Conservation (phyloP, 2,888 invertebrate species). For the Ophion obscuratus region DNA sequence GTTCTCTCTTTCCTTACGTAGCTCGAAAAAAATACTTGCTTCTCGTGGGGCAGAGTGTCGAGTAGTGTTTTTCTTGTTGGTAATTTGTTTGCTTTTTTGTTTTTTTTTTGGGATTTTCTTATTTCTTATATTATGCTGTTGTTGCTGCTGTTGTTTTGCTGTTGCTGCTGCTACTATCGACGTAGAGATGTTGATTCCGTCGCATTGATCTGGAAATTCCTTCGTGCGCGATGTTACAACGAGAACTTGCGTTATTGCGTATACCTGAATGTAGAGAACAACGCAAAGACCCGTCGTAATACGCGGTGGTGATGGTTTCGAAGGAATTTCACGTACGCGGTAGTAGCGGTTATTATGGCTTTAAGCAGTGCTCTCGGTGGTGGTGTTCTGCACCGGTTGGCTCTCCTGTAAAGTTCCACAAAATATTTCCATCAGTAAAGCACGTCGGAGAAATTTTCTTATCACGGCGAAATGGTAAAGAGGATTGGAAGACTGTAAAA, state of each 20-base stretch:
- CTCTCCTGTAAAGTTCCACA: slow-evolving; percentile 83
- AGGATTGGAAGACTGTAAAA: neutral
- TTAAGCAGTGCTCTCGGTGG: slow-evolving; percentile 87
- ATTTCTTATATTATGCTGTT: slow-evolving; percentile 66
- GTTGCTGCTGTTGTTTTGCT: slow-evolving; percentile 73
- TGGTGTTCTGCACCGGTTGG: slow-evolving; percentile 87
- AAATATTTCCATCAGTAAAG: slow-evolving; percentile 25
- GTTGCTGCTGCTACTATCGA: slow-evolving; percentile 72
- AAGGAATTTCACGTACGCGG: neutral
- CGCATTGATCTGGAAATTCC: neutral
- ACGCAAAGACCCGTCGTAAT: neutral
- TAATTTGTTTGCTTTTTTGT: slow-evolving; percentile 71
- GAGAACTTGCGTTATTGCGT: neutral
- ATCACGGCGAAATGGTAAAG: neutral
- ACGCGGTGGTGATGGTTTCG: neutral
- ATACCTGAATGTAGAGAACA: neutral
- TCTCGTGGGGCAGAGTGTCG: slow-evolving; percentile 77
- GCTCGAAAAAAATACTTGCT: slow-evolving; percentile 70
- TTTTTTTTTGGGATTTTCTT: slow-evolving; percentile 72
- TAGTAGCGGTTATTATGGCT: slow-evolving; percentile 33
- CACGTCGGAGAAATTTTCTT: neutral
- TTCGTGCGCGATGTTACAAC: neutral
- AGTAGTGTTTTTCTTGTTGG: slow-evolving; percentile 76
- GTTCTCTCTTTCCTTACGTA: slow-evolving; percentile 70
- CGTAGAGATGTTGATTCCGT: neutral